Base-by-base conservation (phyloP, 2,888 invertebrate genomes). In the Mesochorus sp. region DNA sequence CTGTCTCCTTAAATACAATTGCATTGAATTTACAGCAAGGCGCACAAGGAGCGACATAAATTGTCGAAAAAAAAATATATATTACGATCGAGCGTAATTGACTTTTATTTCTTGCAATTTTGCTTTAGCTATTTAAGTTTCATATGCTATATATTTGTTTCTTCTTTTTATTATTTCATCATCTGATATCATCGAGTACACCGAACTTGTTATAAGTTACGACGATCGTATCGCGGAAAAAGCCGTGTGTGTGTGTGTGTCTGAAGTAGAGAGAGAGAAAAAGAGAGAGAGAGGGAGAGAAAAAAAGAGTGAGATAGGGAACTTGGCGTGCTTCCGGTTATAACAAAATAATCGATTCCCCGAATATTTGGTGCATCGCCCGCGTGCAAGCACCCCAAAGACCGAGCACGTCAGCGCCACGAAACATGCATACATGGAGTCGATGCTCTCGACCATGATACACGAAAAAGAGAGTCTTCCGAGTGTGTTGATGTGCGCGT, bases 311-410 rank as follows among this genome's bases (percentile, higher is more conserved):
- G 26, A 26, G 37, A 19, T 14, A 59, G 49, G 19, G 28, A 51
- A 59, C 39, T 70, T 59, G 53, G 53, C 67, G 55, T 34, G 67
- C 47, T 77, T 76, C 73, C 77, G 67, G 77, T 73, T 68, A 68
- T 55, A 77, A 77, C 53, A 62, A 61, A 70, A 73, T 77, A 73
- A 73, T 77, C 77, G 77, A 77, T 77, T 77, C 74, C 59, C 44
- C 70, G 78, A 78, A 78, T 70, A 70, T 74, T 78, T 68, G 74
- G 78, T 74, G 73, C 67, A 78, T 78, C 51, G 78, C 3, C 78
- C 73, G 77, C 55, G 57, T 73, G 62, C 49, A 57, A 31, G 19
- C 61, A 67, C 42, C 64, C 55, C 42, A 21, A 68, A 59, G 57
- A 39, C 14, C 28, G 6, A 3, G 8, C 66, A 31, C 57, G 59